Percentiles rank a stretch among this genome's conserved stretches.
Conservation (phyloP, 2,113 vertebrate species). For the Rana temporaria region DNA sequence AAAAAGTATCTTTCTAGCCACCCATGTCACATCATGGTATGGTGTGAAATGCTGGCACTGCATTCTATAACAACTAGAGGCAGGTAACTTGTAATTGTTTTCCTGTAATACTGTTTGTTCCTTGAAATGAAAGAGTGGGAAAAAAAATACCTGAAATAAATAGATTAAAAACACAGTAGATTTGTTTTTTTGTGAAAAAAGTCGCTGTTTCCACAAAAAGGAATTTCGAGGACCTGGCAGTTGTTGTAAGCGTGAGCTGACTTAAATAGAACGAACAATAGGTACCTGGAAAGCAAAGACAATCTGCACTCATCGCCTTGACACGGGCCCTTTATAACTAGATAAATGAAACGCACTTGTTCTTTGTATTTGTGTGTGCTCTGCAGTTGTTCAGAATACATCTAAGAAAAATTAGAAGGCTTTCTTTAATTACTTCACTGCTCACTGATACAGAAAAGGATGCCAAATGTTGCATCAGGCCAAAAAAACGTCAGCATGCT, state of each 20-base stretch:
- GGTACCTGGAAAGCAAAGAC: constrained; percentile 33
- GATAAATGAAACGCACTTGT: constrained; percentile 36
- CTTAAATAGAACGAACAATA: background rate
- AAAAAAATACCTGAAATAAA: too few species aligned
- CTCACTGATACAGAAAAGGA: constrained; percentile 21
- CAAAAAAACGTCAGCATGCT: constrained; percentile 38
- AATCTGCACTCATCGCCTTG: background rate
- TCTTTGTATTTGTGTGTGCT: constrained; percentile 7
- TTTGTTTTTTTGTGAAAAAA: constrained; percentile 6
- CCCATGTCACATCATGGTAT: too few species aligned
- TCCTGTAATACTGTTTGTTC: too few species aligned
- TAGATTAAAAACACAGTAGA: background rate
- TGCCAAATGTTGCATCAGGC: constrained; percentile 41
- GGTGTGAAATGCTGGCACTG: too few species aligned
- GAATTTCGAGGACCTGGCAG: constrained; percentile 20
- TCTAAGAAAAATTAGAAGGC: constrained; percentile 23
- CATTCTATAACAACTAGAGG: too few species aligned
- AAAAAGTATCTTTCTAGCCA: too few species aligned
- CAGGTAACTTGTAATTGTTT: too few species aligned
- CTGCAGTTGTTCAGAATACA: constrained; percentile 12
- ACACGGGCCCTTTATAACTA: constrained; percentile 28
- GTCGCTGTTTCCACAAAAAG: constrained; percentile 21
- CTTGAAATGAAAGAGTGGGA: too few species aligned
- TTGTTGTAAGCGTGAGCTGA: background rate
- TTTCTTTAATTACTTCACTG: constrained; percentile 39